Conservation (phyloP, 2,113 vertebrate species). For the Rutilus rutilus region DNA sequence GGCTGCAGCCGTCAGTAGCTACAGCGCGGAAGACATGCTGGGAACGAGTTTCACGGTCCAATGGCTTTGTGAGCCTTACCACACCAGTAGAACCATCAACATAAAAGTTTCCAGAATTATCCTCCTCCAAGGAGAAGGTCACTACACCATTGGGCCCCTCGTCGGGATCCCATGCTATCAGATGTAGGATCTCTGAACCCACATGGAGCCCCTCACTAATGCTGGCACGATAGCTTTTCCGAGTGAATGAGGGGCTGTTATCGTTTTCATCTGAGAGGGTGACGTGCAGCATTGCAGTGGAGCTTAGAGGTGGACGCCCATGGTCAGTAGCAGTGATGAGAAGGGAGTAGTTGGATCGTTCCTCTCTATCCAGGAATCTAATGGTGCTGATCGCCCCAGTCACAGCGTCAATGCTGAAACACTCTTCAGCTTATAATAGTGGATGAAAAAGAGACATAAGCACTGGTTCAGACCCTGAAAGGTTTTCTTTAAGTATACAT, state of each 20-base stretch:
- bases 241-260: conserved; percentile 80
- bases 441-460: conserved; percentile 30
- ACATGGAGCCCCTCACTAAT: conserved; percentile 81
- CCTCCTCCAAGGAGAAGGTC: conserved; percentile 79
- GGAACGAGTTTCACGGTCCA: conserved; percentile 83
- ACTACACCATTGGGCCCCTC: conserved; percentile 81
- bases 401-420: conserved; percentile 81
- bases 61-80: conserved; percentile 71
- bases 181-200: conserved; percentile 76
- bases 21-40: conserved; percentile 79
- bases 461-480: background rate
- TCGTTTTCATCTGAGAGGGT: conserved; percentile 89
- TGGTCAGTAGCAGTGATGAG: conserved; percentile 81
- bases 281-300: conserved; percentile 76
- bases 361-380: conserved; percentile 84
- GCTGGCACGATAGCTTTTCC: conserved; percentile 75
- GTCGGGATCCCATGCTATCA: conserved; percentile 83
- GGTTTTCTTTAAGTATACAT: background rate
- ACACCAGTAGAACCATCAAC: conserved; percentile 74
- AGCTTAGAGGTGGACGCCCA: conserved; percentile 75
- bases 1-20: conserved; percentile 80
- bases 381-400: conserved; percentile 82
- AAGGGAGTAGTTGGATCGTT: conserved; percentile 80
- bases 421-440: conserved; percentile 73
- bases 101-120: conserved; percentile 79